These are phyloP conservation scores for Heteropelma amictum DNA, from an alignment of 2,888 invertebrate species.

Conservation along the genomic window DNA sequence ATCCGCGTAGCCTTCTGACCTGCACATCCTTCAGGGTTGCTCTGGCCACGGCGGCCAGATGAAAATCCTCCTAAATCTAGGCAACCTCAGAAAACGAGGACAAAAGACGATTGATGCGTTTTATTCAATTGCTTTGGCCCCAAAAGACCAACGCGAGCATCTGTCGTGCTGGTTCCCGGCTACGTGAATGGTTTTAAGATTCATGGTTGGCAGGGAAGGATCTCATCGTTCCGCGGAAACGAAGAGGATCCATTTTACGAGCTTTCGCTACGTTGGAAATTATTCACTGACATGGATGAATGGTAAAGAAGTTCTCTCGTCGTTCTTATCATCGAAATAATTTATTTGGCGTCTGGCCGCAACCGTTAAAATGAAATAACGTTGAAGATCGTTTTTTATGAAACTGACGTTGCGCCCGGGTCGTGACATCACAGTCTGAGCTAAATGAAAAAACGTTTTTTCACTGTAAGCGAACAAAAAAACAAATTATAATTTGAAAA, in stretches of 20 bases:
- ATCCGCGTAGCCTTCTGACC: slow-evolving; percentile 34
- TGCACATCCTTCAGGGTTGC: slow-evolving; percentile 6
- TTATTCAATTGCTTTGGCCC: slow-evolving; percentile 35
- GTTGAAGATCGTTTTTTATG: neutral
- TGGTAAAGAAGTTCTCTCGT: neutral
- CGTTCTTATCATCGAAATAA: neutral
- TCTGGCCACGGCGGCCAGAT: neutral
- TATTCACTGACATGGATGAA: neutral
- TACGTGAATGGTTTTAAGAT: slow-evolving; percentile 39
- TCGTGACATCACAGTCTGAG: no score
- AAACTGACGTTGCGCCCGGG: no score
- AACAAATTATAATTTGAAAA: no score
- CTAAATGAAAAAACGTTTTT: no score
- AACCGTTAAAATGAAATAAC: neutral
- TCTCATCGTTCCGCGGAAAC: neutral
- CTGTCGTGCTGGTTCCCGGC: slow-evolving; percentile 17
- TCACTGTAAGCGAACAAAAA: no score
- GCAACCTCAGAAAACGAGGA: slow-evolving; percentile 39
- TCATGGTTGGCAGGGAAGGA: slow-evolving; percentile 19
- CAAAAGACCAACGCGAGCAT: slow-evolving; percentile 5
- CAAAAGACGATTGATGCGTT: slow-evolving; percentile 37
- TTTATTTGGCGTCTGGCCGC: neutral
- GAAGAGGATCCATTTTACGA: neutral
- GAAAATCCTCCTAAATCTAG: slow-evolving; percentile 43
- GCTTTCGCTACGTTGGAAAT: neutral